Evolutionary conservation across 1,140 invertebrate genomes (phyloP), one percentile per base, ranked within the genome.

Genomic region (Meloidogyne exigua): DNA sequence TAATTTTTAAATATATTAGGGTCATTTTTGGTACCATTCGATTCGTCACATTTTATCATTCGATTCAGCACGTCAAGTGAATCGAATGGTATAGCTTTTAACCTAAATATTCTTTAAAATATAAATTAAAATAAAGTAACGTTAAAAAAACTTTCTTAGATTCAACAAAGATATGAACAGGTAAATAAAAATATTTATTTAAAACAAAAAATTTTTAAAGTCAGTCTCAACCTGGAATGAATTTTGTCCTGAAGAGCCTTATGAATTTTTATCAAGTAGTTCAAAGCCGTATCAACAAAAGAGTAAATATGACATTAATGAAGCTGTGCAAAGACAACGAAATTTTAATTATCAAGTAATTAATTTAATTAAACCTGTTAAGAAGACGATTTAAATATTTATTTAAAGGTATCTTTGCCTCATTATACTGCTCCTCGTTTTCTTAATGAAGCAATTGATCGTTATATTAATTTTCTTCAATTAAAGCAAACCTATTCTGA

Each of bases 391-490:
- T n/a, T n/a, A n/a, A n/a, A n/a, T n/a, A n/a, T 73, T 66, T 64
- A 65, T 18, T 5, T 18, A 25, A 79, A 77, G 82, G 88, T 90
- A 1, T 89, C 89, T 36, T 83, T 90, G 32, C 89, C 89, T 23
- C 89, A 90, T 76, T 90, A 88, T 79, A 84, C 79, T 25, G 88
- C 89, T 68, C 80, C 80, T 26, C 87, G 86, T 64, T 90, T 89
- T 76, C 79, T 90, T 9, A 79, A 84, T 26, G 84, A 85, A 63
- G 87, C 88, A 15, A 75, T 89, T 21, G 75, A 85, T n/a, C 83
- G 89, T 11, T 90, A 90, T 80, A 86, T 89, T 71, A 89, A 89
- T 77, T 90, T 89, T 80, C 75, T 90, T 4, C 85, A 85, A 72
- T 76, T 90, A 23, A 90, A 81, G 66, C 81, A 83, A 68, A 80